A percentile compares a stretch with the other conserved stretches of the same genome.
Conservation (phyloP, 2,797 vertebrate genomes). For the Tenualosa thibaudeaui region DNA sequence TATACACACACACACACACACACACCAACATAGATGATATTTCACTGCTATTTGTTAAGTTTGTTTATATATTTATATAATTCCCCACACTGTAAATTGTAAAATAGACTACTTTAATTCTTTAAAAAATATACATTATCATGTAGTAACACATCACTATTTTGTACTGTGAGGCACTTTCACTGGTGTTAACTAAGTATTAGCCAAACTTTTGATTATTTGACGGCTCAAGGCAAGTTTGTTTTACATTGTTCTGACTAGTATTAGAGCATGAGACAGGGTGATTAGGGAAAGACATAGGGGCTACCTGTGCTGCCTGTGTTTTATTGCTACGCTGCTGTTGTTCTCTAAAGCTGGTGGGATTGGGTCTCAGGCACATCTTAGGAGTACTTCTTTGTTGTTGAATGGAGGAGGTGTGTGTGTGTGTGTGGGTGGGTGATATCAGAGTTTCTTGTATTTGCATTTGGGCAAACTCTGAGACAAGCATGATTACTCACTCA, state of each 20-base stretch:
- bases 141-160: background rate
- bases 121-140: background rate
- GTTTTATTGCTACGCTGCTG: slow-evolving; percentile 54
- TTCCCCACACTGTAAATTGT: background rate
- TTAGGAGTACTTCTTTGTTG: slow-evolving; percentile 59
- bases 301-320: background rate
- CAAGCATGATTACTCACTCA: slow-evolving; percentile 43
- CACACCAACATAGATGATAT: background rate
- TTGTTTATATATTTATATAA: background rate
- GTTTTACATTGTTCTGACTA: slow-evolving; percentile 14
- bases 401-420: slow-evolving; percentile 50
- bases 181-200: background rate
- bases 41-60: background rate
- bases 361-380: slow-evolving; percentile 66
- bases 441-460: slow-evolving; percentile 57
- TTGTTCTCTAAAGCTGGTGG: slow-evolving; percentile 55
- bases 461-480: slow-evolving; percentile 70
- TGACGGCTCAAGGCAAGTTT: background rate
- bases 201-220: background rate
- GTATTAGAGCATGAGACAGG: slow-evolving; percentile 5
- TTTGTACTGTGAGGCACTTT: background rate
- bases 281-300: background rate
- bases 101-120: background rate
- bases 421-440: no score
- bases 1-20: slow-evolving; percentile 43